These are phyloP conservation scores for Bungarus multicinctus DNA, from an alignment of 2,113 vertebrate species.

Conservation along the genomic window DNA sequence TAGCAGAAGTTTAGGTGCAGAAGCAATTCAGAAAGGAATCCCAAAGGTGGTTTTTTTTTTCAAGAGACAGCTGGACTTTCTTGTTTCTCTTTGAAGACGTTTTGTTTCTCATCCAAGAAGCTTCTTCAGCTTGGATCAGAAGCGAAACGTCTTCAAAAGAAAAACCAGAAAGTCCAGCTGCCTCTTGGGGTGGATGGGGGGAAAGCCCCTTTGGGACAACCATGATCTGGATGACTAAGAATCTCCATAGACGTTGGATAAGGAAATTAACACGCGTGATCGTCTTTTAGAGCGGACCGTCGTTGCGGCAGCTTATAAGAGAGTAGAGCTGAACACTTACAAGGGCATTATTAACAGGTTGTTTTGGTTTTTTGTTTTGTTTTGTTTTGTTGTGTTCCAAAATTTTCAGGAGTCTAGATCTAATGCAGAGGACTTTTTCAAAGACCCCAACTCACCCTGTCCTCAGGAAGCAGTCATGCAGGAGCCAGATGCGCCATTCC, in stretches of 20 bases:
- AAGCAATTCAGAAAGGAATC: not conserved
- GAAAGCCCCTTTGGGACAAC: too few species aligned
- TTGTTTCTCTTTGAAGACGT: too few species aligned
- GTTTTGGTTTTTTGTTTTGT: slow-evolving; percentile 47
- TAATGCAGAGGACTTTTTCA: slow-evolving; percentile 91
- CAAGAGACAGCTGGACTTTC: too few species aligned
- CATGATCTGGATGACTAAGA: too few species aligned
- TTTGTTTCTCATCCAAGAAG: too few species aligned
- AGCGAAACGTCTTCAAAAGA: too few species aligned
- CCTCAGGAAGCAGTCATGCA: slow-evolving; percentile 87
- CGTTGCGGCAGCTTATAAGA: slow-evolving; percentile 10
- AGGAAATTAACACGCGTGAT: not conserved
- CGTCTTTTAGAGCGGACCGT: slow-evolving; percentile 22
- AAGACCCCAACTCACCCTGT: slow-evolving; percentile 91
- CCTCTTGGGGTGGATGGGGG: too few species aligned
- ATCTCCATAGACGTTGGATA: not conserved
- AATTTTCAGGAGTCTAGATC: slow-evolving; percentile 92
- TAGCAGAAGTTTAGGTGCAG: slow-evolving; percentile 18
- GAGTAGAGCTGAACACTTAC: slow-evolving; percentile 15
- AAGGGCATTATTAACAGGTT: slow-evolving; percentile 50
- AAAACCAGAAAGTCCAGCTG: too few species aligned
- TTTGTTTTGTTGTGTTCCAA: slow-evolving; percentile 63
- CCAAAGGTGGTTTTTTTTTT: too few species aligned
- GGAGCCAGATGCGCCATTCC: slow-evolving; percentile 83
- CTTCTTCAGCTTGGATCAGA: too few species aligned